phyloP scores from a whole-genome alignment of 2,113 vertebrate species.

The Erpornis zantholeuca region DNA sequence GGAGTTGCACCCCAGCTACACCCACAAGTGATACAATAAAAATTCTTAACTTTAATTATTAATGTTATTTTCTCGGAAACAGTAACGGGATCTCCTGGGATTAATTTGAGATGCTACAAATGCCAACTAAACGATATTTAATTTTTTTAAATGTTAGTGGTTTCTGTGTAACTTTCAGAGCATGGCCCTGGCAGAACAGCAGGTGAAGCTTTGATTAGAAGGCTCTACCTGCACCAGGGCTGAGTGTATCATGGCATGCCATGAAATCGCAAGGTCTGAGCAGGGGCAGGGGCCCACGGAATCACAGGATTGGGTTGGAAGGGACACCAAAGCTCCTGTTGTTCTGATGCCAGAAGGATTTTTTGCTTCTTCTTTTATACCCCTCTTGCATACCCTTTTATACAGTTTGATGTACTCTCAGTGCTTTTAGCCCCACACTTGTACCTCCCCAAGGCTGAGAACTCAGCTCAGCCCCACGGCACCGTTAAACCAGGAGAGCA shows the following conservation, averaged over 20 bases:
- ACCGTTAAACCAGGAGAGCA: too few relatives aligned
- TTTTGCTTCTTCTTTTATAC: too few relatives aligned
- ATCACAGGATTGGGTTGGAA: background rate
- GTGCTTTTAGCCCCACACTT: too few relatives aligned
- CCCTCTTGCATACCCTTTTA: too few relatives aligned
- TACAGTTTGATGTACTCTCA: too few relatives aligned
- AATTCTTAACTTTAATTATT: background rate
- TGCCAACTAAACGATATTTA: background rate
- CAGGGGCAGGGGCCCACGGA: background rate
- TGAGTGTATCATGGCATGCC: background rate
- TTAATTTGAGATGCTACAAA: background rate
- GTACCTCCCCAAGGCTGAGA: too few relatives aligned
- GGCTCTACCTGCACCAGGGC: background rate
- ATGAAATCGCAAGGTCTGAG: background rate
- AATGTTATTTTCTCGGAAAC: background rate
- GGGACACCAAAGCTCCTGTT: fast-evolving
- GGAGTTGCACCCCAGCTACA: background rate
- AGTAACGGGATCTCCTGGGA: background rate
- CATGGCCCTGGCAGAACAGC: fast-evolving
- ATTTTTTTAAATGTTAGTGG: constrained; percentile 3
- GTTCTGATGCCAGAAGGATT: too few relatives aligned
- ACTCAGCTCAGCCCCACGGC: too few relatives aligned
- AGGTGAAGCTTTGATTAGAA: background rate
- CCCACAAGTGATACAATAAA: background rate
- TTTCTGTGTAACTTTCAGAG: background rate